phyloP scores from a whole-genome alignment of 1,140 invertebrate species.

The Probaryconus sp. region DNA sequence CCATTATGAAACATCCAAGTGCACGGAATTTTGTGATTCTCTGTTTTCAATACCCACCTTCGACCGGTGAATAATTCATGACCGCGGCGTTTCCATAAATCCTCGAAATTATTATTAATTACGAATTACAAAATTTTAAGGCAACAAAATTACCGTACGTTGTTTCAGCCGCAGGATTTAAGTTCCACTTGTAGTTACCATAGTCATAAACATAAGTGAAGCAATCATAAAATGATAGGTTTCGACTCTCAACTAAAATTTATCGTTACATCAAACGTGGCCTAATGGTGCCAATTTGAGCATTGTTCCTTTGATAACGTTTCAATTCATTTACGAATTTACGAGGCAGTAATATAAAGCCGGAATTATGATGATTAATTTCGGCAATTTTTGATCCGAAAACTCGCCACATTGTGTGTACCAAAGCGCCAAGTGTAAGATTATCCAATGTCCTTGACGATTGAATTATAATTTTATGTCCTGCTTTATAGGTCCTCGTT shows the following conservation, averaged over 20 bases:
- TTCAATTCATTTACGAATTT: slow-evolving; percentile 38
- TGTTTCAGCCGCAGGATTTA: slow-evolving; percentile 25
- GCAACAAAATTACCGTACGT: neutral
- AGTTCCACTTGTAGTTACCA: slow-evolving; percentile 18
- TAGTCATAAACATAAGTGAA: slow-evolving; percentile 45
- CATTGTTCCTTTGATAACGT: slow-evolving; percentile 31
- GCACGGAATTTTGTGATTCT: slow-evolving; percentile 10
- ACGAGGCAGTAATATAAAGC: slow-evolving; percentile 7
- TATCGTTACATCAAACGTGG: slow-evolving; percentile 8
- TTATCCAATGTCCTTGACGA: neutral
- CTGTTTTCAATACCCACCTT: neutral
- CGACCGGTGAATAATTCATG: slow-evolving; percentile 41
- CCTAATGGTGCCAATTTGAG: slow-evolving; percentile 6
- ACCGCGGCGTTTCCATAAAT: slow-evolving; percentile 33
- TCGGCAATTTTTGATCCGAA: too few species aligned
- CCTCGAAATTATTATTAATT: slow-evolving; percentile 35
- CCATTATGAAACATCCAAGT: neutral
- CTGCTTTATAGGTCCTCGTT: slow-evolving; percentile 40
- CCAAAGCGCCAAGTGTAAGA: neutral
- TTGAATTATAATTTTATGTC: slow-evolving; percentile 28
- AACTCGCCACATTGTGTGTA: too few species aligned
- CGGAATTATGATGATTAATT: too few species aligned
- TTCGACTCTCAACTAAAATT: slow-evolving; percentile 26
- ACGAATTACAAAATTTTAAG: slow-evolving; percentile 35
- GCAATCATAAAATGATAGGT: slow-evolving; percentile 48